Percentiles rank a stretch among this genome's conserved stretches.
phyloP scores from a whole-genome alignment of 2,113 vertebrate species.

The Acrocephalus arundinaceus region DNA sequence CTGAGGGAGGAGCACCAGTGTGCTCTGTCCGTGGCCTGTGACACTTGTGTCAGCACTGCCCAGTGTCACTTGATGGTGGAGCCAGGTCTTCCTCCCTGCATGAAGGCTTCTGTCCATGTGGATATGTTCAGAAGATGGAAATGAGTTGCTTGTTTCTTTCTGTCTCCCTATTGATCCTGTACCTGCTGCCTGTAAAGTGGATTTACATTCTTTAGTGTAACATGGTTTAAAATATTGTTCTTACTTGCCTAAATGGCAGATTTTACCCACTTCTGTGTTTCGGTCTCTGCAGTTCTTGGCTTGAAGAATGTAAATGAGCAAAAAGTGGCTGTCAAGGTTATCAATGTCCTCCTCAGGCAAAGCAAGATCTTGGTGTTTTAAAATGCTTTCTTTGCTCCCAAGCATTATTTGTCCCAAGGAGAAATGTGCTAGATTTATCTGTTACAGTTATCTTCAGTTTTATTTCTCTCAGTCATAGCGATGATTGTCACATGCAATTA shows the following conservation, averaged over 20 bases:
- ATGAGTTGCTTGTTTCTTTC: background rate
- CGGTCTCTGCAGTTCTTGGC: background rate
- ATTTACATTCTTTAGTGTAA: background rate
- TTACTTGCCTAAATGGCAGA: background rate
- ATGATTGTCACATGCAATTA: background rate
- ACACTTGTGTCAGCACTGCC: rapidly evolving
- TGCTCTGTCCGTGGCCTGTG: rapidly evolving
- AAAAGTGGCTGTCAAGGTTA: background rate
- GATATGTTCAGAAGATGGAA: background rate
- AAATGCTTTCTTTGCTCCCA: background rate
- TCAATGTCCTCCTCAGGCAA: background rate
- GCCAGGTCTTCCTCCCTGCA: background rate
- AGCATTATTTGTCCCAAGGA: background rate
- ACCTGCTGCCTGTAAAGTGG: background rate
- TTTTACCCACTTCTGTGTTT: background rate
- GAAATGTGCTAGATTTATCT: background rate
- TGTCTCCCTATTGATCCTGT: background rate
- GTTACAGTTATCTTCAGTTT: background rate
- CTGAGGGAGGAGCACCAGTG: background rate
- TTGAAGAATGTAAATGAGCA: background rate
- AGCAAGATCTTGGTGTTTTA: background rate
- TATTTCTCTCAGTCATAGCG: background rate
- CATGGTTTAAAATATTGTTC: background rate
- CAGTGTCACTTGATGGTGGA: rapidly evolving
- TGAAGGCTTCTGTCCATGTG: background rate